Conservation (phyloP, 37 sponge, comb jelly and placozoan species). For the Tethya wilhelma region DNA sequence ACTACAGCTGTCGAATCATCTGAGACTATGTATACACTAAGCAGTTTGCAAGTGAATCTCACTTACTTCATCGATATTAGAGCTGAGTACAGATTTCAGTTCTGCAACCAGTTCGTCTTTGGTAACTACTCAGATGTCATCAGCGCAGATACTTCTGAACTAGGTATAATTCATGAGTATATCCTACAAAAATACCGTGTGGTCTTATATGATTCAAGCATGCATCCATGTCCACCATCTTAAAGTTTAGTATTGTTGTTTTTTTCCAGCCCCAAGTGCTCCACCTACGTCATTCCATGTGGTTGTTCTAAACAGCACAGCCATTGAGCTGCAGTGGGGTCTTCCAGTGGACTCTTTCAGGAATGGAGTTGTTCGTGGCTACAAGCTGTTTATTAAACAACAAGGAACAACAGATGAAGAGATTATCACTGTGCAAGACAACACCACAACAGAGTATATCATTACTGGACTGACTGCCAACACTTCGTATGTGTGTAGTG, state of each 20-base stretch:
- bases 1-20: background rate
- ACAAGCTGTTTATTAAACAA: constrained; percentile 11
- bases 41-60: background rate
- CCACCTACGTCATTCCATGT: constrained; percentile 34
- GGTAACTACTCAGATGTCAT: background rate
- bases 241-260: background rate
- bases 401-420: background rate
- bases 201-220: too few species aligned
- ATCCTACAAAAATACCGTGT: too few species aligned
- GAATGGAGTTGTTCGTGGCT: constrained; percentile 37
- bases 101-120: background rate
- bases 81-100: background rate
- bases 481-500: constrained; percentile 23
- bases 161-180: constrained; percentile 1
- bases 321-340: constrained; percentile 19
- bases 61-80: background rate
- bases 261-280: constrained; percentile 14
- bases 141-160: background rate
- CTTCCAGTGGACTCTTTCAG: background rate
- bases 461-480: constrained; percentile 2
- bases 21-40: background rate
- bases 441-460: constrained; percentile 3
- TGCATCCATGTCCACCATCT: too few species aligned
- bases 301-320: constrained; percentile 29
- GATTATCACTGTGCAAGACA: background rate